These are phyloP conservation scores for Formica exsecta DNA, from an alignment of 1,140 invertebrate genomes.

Conservation along the genomic window DNA sequence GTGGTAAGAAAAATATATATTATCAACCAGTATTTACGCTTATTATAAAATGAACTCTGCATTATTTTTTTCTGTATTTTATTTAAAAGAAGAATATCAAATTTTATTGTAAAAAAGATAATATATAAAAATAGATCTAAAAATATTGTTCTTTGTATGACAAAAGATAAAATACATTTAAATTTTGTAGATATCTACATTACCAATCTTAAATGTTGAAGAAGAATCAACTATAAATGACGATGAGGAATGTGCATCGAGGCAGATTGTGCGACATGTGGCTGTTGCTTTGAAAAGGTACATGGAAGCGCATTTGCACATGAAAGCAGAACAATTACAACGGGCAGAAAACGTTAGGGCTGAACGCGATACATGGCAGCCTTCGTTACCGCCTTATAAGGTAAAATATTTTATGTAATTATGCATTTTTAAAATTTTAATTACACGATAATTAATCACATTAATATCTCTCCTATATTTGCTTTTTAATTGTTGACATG, in stretches of 20 bases:
- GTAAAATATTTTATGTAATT: slow-evolving; percentile 78
- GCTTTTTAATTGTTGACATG: no score
- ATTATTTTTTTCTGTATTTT: background rate
- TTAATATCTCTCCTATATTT: no score
- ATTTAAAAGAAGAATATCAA: background rate
- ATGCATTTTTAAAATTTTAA: background rate
- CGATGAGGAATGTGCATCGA: slow-evolving; percentile 96
- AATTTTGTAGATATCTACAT: slow-evolving; percentile 91
- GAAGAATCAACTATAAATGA: slow-evolving; percentile 92
- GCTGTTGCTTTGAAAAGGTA: slow-evolving; percentile 96
- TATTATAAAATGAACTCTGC: background rate
- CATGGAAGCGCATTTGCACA: slow-evolving; percentile 95
- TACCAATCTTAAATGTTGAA: slow-evolving; percentile 92
- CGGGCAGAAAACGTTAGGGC: slow-evolving; percentile 87
- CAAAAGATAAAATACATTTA: slow-evolving; percentile 13
- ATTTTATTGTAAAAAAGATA: background rate
- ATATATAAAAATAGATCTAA: background rate
- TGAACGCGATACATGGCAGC: slow-evolving; percentile 82
- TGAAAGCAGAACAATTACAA: slow-evolving; percentile 93
- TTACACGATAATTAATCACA: background rate
- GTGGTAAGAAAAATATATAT: slow-evolving; percentile 88
- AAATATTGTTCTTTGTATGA: slow-evolving; percentile 16
- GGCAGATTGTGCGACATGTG: slow-evolving; percentile 97
- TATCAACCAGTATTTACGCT: background rate
- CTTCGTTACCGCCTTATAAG: slow-evolving; percentile 89